Conservation (phyloP, 2,888 invertebrate species). For the Bellardia pandia region DNA sequence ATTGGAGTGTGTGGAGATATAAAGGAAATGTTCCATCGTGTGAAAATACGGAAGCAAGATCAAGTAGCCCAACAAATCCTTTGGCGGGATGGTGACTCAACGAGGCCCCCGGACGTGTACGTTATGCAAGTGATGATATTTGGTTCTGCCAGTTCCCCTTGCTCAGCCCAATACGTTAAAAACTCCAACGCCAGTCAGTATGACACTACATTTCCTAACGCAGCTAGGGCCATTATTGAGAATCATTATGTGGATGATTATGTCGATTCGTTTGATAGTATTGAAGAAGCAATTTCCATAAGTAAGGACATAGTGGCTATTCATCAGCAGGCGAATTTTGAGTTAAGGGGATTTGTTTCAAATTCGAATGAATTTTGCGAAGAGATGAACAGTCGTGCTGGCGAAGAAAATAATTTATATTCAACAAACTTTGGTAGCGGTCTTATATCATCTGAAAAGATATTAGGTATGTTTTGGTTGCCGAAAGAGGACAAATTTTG, state of each 20-base stretch:
- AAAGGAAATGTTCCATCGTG: too few relatives aligned
- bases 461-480: slow-evolving; percentile 58
- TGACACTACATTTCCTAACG: slow-evolving; percentile 45
- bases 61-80: slow-evolving; percentile 47
- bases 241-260: slow-evolving; percentile 70
- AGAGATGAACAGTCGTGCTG: background rate
- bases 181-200: slow-evolving; percentile 24
- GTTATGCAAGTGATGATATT: slow-evolving; percentile 71
- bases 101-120: slow-evolving; percentile 52
- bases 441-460: slow-evolving; percentile 30
- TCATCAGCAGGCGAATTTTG: slow-evolving; percentile 63
- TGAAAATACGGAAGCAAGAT: too few relatives aligned
- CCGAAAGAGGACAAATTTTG: slow-evolving; percentile 56
- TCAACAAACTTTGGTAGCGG: slow-evolving; percentile 39
- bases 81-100: slow-evolving; percentile 48
- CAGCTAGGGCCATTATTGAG: slow-evolving; percentile 61
- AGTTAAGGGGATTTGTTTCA: slow-evolving; percentile 64
- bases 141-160: slow-evolving; percentile 65
- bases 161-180: slow-evolving; percentile 55
- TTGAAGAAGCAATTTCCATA: slow-evolving; percentile 61
- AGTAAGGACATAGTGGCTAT: slow-evolving; percentile 60
- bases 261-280: slow-evolving; percentile 61
- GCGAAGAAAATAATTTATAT: background rate
- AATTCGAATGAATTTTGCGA: slow-evolving; percentile 41
- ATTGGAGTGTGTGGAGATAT: too few relatives aligned